Conservation (phyloP, 2,888 invertebrate genomes). For the Caenorhabditis sinica region DNA sequence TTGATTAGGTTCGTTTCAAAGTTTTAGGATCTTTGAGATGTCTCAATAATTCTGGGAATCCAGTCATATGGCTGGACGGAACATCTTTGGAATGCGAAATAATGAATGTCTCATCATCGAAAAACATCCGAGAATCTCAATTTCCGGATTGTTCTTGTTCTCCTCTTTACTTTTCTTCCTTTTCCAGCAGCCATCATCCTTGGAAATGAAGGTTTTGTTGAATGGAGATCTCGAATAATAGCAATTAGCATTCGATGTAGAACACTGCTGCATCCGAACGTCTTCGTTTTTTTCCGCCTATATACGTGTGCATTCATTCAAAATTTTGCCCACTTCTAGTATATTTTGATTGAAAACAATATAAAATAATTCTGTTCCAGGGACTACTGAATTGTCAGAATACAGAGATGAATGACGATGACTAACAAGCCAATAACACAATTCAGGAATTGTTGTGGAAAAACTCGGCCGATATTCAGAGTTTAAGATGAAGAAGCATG, state of each 20-base stretch:
- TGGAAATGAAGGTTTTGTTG: slow-evolving; percentile 26
- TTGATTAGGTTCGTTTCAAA: slow-evolving; percentile 40
- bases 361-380: slow-evolving; percentile 46
- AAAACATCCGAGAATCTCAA: slow-evolving; percentile 62
- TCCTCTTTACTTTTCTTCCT: slow-evolving; percentile 16
- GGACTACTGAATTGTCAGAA: slow-evolving; percentile 20
- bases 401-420: slow-evolving; percentile 18
- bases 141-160: slow-evolving; percentile 46
- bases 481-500: slow-evolving; percentile 15
- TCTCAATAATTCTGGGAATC: slow-evolving; percentile 9
- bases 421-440: slow-evolving; percentile 21
- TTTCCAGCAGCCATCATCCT: slow-evolving; percentile 3
- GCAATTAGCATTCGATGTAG: slow-evolving; percentile 62
- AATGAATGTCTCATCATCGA: slow-evolving; percentile 59
- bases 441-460: slow-evolving; percentile 16
- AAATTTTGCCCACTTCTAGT: slow-evolving; percentile 22
- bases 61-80: slow-evolving; percentile 9
- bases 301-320: slow-evolving; percentile 50
- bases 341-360: slow-evolving; percentile 38
- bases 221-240: slow-evolving; percentile 53
- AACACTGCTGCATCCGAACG: slow-evolving; percentile 45
- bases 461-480: slow-evolving; percentile 11
- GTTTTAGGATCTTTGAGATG: slow-evolving; percentile 38
- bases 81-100: slow-evolving; percentile 49
- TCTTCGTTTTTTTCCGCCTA: slow-evolving; percentile 22